A percentile compares a stretch with the other conserved stretches of the same genome.
phyloP scores from a whole-genome alignment of 1,140 invertebrate species.

The Cephus cinctus region DNA sequence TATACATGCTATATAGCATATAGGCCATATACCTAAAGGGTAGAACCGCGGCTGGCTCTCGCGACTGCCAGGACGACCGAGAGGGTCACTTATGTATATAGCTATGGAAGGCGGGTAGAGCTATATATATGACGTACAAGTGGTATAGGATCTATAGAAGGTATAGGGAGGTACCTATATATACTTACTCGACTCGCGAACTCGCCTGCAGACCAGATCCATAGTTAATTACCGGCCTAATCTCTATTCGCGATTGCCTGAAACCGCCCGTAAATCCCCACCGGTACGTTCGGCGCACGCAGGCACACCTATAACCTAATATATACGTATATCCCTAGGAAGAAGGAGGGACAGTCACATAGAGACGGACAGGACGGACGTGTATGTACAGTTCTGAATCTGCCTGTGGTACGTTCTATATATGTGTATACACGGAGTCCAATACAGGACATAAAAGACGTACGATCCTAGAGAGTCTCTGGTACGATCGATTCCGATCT shows the following conservation, averaged over 20 bases:
- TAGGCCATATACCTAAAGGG: conserved; percentile 23
- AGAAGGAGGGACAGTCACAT: too few relatives aligned
- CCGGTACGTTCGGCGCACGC: conserved; percentile 44
- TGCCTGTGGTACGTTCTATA: conserved; percentile 7
- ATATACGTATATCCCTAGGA: too few relatives aligned
- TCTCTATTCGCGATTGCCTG: conserved; percentile 57
- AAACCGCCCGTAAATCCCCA: conserved; percentile 58
- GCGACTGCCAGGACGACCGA: too few relatives aligned
- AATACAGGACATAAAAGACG: too few relatives aligned
- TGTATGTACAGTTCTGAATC: background rate
- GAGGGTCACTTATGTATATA: conserved; percentile 49
- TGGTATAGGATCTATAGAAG: background rate
- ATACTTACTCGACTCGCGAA: conserved; percentile 39
- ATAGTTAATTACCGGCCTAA: conserved; percentile 58
- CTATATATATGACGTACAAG: too few relatives aligned
- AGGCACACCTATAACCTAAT: too few relatives aligned
- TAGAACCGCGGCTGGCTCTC: conserved; percentile 36
- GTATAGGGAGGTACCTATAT: background rate
- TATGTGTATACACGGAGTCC: too few relatives aligned
- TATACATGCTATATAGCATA: too few relatives aligned
- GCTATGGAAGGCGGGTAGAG: too few relatives aligned
- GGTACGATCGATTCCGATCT: too few relatives aligned
- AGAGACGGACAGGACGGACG: too few relatives aligned
- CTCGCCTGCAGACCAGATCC: conserved; percentile 51
- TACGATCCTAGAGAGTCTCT: too few relatives aligned